Conservation (phyloP, 2,113 vertebrate genomes). For the Myrmecophaga tridactyla region DNA sequence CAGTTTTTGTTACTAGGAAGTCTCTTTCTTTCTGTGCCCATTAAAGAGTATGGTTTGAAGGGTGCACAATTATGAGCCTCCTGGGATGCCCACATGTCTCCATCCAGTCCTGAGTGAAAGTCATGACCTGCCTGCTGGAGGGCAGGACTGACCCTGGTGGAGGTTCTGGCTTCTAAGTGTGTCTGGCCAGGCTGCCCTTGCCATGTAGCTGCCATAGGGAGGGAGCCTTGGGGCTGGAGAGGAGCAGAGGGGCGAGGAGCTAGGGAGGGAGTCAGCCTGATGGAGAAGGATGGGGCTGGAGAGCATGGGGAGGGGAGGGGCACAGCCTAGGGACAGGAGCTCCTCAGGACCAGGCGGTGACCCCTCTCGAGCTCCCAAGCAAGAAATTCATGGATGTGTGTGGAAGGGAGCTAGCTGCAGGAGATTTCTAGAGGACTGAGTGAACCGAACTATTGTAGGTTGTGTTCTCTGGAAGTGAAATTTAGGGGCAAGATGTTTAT, state of each 20-base stretch:
- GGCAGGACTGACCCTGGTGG: neutral
- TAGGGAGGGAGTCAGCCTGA: neutral
- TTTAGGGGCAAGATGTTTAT: neutral
- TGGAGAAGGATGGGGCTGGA: neutral
- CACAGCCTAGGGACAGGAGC: neutral
- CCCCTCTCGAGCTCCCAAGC: neutral
- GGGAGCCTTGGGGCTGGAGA: neutral
- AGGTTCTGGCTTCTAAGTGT: neutral
- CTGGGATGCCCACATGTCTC: neutral
- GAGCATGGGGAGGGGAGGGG: neutral
- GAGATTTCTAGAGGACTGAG: neutral
- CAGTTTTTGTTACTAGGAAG: slow-evolving; percentile 34
- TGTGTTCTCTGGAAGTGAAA: neutral
- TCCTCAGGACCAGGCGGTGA: neutral
- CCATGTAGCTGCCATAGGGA: neutral
- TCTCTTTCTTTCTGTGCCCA: neutral
- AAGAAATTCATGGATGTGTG: rapidly evolving
- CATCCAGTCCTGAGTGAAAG: neutral
- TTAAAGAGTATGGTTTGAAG: neutral
- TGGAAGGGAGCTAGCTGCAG: neutral
- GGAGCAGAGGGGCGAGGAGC: rapidly evolving
- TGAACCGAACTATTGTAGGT: neutral
- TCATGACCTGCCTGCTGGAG: neutral
- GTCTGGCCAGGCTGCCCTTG: neutral
- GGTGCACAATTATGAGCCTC: neutral